These are phyloP conservation scores for Argopecten irradians DNA, from an alignment of 1,140 invertebrate genomes.

Conservation along the genomic window DNA sequence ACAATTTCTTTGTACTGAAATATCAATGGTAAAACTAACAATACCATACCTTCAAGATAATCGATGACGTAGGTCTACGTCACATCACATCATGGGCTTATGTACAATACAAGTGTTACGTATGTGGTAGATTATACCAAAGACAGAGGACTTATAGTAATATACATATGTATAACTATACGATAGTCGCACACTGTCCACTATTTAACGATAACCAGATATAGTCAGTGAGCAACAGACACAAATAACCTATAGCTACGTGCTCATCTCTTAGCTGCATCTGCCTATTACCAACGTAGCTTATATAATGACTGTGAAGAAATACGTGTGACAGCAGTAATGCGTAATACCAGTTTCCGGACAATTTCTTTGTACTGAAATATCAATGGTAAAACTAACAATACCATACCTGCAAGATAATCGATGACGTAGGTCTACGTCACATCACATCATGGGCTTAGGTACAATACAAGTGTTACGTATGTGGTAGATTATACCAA, in stretches of 20 bases:
- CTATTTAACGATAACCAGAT: background rate
- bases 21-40: background rate
- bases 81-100: background rate
- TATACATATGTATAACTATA: constrained; percentile 2
- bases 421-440: background rate
- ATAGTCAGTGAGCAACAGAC: background rate
- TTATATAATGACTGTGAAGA: too few relatives aligned
- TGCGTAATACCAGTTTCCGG: too few relatives aligned
- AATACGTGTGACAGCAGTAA: too few relatives aligned
- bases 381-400: background rate
- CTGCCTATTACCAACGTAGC: too few relatives aligned
- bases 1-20: too few relatives aligned
- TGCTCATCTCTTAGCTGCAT: background rate
- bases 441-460: background rate
- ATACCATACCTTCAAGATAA: background rate
- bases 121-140: background rate
- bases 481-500: background rate
- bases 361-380: too few relatives aligned
- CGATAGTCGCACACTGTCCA: background rate
- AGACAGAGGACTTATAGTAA: background rate
- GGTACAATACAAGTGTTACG: background rate
- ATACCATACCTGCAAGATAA: background rate
- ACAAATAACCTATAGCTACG: background rate
- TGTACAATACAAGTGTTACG: background rate
- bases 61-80: background rate